Base-by-base conservation (phyloP, 2,113 vertebrate genomes). In the Synodontis membranacea region DNA sequence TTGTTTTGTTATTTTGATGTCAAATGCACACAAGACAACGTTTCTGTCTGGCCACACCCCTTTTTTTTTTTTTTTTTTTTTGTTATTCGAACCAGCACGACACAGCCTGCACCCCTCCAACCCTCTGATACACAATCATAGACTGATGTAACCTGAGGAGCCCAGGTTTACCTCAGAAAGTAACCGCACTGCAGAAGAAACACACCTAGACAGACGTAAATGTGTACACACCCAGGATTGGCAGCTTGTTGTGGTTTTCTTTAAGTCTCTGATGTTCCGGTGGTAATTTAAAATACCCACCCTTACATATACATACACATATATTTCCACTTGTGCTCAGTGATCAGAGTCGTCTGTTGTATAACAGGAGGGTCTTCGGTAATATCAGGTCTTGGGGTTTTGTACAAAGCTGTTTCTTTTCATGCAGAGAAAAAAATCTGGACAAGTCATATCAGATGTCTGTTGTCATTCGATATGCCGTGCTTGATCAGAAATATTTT, bases 211-310 rank as follows among this genome's bases (percentile, higher is more conserved):
- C 14, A 78, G 25, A n/a, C 19, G 74, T 10, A 31, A 14, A 21
- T 80, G 50, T 5, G 76, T 80, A 80, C 50, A 56, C 31, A 56
- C 50, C 31, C n/a, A 79, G 76, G 76, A 54, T 54, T 79, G 17
- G 50, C 50, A 54, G 17, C 23, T 80, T 54, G 17, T 56, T 54
- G n/a, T 50, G 50, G 31, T 37, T 80, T 78, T 78, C 21, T 17
- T 21, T 17, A 19, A 31, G 2, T 17, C 2, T 34, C 28, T 31
- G 28, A 78, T 52, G 75, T 11, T 31, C 75, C 9, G 46, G 70
- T 25, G 14, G 42, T 5, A 75, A n/a, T 48, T 15, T 48, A 12
- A 48, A 48, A 75, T 28, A 17, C 44, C 4, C 5, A 3, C 5
- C 5, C 12, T 48, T 46, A n/a, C 42, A n/a, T n/a, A n/a, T n/a